Conservation (phyloP, 2,888 invertebrate genomes). For the Drosophila setosimentum region DNA sequence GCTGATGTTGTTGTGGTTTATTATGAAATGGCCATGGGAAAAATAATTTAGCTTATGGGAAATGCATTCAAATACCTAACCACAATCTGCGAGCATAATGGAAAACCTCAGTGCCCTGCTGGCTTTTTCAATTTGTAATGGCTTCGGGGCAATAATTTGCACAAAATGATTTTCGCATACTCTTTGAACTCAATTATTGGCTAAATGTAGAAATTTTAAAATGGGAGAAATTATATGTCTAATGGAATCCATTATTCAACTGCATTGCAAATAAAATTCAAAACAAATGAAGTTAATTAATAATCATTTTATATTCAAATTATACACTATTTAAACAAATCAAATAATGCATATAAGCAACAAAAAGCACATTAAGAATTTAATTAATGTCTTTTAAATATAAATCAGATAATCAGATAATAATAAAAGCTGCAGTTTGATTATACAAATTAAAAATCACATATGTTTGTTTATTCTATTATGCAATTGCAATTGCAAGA, state of each 20-base stretch:
- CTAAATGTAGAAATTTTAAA: not conserved
- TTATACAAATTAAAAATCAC: not conserved
- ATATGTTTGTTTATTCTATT: not conserved
- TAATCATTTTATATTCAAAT: not conserved
- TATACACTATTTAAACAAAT: not conserved
- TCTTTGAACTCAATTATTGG: constrained; percentile 18
- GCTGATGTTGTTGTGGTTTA: constrained; percentile 30
- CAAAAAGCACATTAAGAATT: not conserved
- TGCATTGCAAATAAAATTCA: not conserved
- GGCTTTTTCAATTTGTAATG: constrained; percentile 44
- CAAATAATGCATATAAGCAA: not conserved
- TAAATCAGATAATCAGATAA: not conserved
- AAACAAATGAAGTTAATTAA: not conserved
- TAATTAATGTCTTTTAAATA: not conserved
- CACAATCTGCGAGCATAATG: constrained; percentile 32
- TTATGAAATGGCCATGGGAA: constrained; percentile 60
- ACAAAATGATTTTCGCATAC: constrained; percentile 18
- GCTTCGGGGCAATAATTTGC: constrained; percentile 14
- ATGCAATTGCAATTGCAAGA: not conserved
- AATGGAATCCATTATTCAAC: not conserved
- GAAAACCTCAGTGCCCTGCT: constrained; percentile 15
- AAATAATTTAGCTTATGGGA: constrained; percentile 31
- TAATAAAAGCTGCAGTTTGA: not conserved
- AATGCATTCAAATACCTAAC: constrained; percentile 51
- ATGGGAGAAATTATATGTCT: not conserved